Evolutionary conservation across 1,140 invertebrate genomes (phyloP).

Genomic region (Solenopsis invicta): DNA sequence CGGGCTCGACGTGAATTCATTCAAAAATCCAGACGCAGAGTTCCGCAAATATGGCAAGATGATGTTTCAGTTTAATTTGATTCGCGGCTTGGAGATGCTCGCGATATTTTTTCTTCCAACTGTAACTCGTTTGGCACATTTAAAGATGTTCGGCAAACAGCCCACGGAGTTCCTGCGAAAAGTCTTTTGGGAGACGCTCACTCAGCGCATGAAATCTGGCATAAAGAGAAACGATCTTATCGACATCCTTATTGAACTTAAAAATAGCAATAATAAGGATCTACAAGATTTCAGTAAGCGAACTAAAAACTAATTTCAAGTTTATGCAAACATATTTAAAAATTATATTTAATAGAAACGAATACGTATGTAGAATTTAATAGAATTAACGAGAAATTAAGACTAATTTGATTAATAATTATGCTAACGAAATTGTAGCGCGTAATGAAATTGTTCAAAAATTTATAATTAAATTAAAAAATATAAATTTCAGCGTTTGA

Average conservation of each 20-base stretch:
- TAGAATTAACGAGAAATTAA: background rate
- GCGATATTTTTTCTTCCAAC: conserved; percentile 83
- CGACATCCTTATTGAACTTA: conserved; percentile 85
- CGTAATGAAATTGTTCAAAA: background rate
- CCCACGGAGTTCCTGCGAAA: conserved; percentile 79
- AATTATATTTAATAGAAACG: background rate
- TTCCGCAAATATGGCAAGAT: conserved; percentile 77
- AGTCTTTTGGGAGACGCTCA: conserved; percentile 81
- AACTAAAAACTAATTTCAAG: background rate
- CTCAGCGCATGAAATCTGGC: conserved; percentile 76
- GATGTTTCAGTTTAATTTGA: conserved; percentile 76
- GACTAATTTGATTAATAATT: background rate
- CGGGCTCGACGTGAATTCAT: no score
- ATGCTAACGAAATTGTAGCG: background rate
- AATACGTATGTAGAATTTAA: background rate
- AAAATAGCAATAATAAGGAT: background rate
- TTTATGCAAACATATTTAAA: background rate
- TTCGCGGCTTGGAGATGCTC: conserved; percentile 78
- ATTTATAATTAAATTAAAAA: background rate
- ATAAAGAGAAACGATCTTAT: conserved; percentile 84
- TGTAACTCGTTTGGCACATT: conserved; percentile 71
- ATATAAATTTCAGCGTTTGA: conserved; percentile 84
- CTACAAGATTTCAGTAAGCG: conserved; percentile 49
- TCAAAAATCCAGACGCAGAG: conserved; percentile 83
- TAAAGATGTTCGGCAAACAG: conserved; percentile 76